Evolutionary conservation across 1,140 invertebrate species (phyloP), one percentile per base, ranked within the genome.

Genomic region (Triops cancriformis): DNA sequence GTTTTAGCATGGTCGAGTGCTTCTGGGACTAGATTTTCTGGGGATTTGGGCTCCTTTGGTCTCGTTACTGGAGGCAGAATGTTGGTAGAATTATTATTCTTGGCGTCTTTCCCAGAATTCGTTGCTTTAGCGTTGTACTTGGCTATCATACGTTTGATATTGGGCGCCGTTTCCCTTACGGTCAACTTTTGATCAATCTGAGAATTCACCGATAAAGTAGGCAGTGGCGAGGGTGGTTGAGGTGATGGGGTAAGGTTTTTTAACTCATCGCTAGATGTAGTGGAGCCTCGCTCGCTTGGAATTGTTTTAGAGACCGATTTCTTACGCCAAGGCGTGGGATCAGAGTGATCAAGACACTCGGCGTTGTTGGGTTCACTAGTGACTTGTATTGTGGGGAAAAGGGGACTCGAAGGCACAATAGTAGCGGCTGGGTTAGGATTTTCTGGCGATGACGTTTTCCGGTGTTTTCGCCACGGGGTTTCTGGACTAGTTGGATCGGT

Each of bases 101-200:
- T 72, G 23, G 77, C 73, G 14, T 84, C 84, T 76, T 83, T 80
- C 74, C 85, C 85, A 82, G 86, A 86, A 81, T 87, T 87, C 76
- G 87, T 87, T 23, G 88, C 84, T 79, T 87, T 87, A 82, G 86
- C 86, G 80, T 90, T 90, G 80, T 90, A 91, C 79, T 87, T 86
- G 76, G 88, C 88, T 79, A 91, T 89, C 89, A 91, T 91, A 79
- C 89, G 86, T 73, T 87, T 84, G 51, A 91, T 90, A 76, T 88
- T 89, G 0, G 89, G 89, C 0, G 89, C 87, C 9, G 89, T 88
- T 82, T 90, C 89, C 81, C 90, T 28, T 76, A 77, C 14, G 76
- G 41, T 14, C 80, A 79, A 73, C 79, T 80, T 79, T 80, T 75
- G n/a, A 37, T 76, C 26, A 79, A 74, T 1, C 64, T 75, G 1